These are phyloP conservation scores for Gallinago stenura DNA, from an alignment of 2,797 vertebrate species.

Conservation along the genomic window DNA sequence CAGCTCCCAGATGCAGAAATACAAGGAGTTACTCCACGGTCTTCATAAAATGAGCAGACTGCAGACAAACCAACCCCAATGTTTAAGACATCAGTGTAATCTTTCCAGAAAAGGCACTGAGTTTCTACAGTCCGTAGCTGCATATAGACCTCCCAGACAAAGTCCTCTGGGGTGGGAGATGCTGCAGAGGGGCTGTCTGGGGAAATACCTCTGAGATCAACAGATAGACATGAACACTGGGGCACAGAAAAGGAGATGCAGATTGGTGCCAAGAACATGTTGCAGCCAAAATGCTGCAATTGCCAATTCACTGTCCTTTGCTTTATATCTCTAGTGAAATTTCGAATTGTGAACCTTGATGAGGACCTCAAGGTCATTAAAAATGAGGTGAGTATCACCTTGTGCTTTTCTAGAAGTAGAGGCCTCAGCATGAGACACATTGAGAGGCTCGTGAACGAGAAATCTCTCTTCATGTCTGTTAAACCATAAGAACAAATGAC, in stretches of 20 bases:
- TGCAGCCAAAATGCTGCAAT: background rate
- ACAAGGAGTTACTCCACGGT: background rate
- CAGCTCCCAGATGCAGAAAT: background rate
- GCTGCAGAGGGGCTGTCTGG: background rate
- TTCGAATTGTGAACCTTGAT: constrained; percentile 45
- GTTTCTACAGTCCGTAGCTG: background rate
- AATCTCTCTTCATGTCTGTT: background rate
- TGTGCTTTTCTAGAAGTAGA: background rate
- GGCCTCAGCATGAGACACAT: background rate
- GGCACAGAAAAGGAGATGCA: background rate
- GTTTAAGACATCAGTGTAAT: background rate
- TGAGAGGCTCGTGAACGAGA: background rate
- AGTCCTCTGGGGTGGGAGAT: background rate
- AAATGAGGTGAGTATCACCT: constrained; percentile 24
- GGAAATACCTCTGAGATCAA: background rate
- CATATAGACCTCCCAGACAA: background rate
- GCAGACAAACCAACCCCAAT: background rate
- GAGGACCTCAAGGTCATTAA: constrained; percentile 45
- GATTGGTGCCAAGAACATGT: background rate
- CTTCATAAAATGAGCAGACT: background rate
- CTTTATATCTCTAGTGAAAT: constrained; percentile 41
- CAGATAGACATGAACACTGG: background rate
- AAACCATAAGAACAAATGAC: background rate
- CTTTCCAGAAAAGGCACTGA: background rate
- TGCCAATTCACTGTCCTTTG: background rate